Percentiles rank a stretch among this genome's conserved stretches.
phyloP scores from a whole-genome alignment of 1,140 invertebrate species.

The Streblospio benedicti region DNA sequence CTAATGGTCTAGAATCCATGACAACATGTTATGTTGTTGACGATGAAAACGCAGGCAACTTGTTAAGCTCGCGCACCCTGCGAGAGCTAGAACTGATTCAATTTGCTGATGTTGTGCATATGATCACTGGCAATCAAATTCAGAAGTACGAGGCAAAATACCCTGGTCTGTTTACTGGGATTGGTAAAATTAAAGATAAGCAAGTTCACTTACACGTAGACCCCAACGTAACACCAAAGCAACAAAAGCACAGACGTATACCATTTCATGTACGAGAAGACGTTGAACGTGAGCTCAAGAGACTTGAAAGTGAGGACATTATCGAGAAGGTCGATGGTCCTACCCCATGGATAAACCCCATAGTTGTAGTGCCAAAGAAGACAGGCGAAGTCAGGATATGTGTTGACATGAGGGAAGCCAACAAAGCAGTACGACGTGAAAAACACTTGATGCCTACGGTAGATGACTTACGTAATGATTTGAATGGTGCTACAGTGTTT shows the following conservation, averaged over 20 bases:
- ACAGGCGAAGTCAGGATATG: conserved; percentile 13
- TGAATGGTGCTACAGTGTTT: conserved; percentile 25
- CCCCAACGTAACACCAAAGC: background rate
- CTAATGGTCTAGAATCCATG: background rate
- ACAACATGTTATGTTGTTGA: conserved; percentile 1
- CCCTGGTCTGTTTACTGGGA: background rate
- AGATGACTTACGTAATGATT: conserved; percentile 24
- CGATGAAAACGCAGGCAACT: background rate
- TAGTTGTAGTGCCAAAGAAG: conserved; percentile 24
- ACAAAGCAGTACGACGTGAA: conserved; percentile 19
- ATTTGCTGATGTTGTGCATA: background rate
- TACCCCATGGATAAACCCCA: conserved; percentile 19
- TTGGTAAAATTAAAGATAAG: conserved; percentile 6
- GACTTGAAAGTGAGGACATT: conserved; percentile 7
- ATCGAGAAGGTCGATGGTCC: conserved; percentile 19
- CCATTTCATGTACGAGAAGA: conserved; percentile 12
- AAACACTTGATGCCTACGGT: conserved; percentile 28
- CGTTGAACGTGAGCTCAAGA: conserved; percentile 11
- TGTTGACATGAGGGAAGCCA: conserved; percentile 20
- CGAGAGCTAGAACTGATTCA: background rate
- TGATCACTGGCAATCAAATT: background rate
- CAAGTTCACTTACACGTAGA: conserved; percentile 5
- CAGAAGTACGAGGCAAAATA: conserved; percentile 7
- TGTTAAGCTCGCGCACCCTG: conserved; percentile 6
- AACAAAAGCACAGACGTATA: background rate